These are phyloP conservation scores for Amiota communis DNA, from an alignment of 2,888 invertebrate genomes.

Conservation along the genomic window DNA sequence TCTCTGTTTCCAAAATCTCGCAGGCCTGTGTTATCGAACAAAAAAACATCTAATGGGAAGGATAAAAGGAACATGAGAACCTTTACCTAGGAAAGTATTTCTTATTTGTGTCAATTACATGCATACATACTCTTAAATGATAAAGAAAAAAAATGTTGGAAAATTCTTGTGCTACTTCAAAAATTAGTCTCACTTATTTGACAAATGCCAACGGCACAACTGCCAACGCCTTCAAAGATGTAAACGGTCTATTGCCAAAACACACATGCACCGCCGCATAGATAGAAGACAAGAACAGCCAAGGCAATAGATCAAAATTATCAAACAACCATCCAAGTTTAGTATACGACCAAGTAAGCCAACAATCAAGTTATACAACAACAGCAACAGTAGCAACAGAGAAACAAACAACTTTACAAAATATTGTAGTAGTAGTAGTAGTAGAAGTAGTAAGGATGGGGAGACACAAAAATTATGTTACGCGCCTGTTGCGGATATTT, in stretches of 20 bases:
- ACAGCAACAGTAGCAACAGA: constrained; percentile 38
- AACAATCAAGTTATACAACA: constrained; percentile 62
- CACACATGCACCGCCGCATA: constrained; percentile 54
- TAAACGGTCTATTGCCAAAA: neutral
- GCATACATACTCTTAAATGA: too few relatives aligned
- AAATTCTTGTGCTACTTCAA: neutral
- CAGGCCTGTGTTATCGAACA: too few relatives aligned
- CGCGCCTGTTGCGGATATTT: constrained; percentile 33
- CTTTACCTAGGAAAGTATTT: too few relatives aligned
- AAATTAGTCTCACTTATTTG: constrained; percentile 28
- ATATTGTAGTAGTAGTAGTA: too few relatives aligned
- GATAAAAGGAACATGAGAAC: too few relatives aligned
- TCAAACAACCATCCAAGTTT: constrained; percentile 67
- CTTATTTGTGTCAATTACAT: too few relatives aligned
- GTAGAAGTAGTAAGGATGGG: too few relatives aligned
- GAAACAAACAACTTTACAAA: too few relatives aligned
- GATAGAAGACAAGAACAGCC: constrained; percentile 46
- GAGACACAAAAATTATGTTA: constrained; percentile 50
- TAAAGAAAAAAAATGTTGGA: too few relatives aligned
- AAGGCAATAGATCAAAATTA: constrained; percentile 71
- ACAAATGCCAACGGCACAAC: constrained; percentile 39
- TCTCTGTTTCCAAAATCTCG: too few relatives aligned
- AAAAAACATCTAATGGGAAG: too few relatives aligned
- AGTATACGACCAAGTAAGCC: constrained; percentile 72
- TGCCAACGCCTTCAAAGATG: neutral